These are phyloP conservation scores for Phenganax stokvisi DNA, from an alignment of 92 coral and sea anemone species.

Conservation along the genomic window DNA sequence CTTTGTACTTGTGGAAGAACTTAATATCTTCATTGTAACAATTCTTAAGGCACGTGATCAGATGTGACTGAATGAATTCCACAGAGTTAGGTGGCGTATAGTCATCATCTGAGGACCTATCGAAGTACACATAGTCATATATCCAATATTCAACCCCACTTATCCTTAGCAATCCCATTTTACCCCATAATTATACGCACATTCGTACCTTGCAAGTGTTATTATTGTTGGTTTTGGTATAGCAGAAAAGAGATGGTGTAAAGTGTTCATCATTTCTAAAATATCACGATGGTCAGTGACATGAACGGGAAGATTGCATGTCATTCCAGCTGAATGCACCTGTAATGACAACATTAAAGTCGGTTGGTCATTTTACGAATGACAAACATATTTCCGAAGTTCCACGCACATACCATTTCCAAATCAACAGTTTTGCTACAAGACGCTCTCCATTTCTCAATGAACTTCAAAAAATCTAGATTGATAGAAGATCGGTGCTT, in stretches of 20 bases:
- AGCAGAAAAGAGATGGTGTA: slow-evolving; percentile 41
- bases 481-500: background rate
- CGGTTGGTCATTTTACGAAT: background rate
- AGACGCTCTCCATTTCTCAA: slow-evolving; percentile 25
- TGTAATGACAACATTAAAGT: slow-evolving; percentile 22
- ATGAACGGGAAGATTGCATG: slow-evolving; percentile 83
- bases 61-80: slow-evolving; percentile 61
- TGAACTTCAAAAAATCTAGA: slow-evolving; percentile 15
- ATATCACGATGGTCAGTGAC: slow-evolving; percentile 70
- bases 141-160: slow-evolving; percentile 31
- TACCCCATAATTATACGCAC: background rate
- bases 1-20: slow-evolving; percentile 12
- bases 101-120: slow-evolving; percentile 80
- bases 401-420: slow-evolving; percentile 26
- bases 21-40: slow-evolving; percentile 40
- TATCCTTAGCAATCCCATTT: slow-evolving; percentile 39
- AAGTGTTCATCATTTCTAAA: slow-evolving; percentile 48
- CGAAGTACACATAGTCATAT: background rate
- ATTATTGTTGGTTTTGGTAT: slow-evolving; percentile 70
- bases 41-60: slow-evolving; percentile 44
- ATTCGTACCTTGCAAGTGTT: slow-evolving; percentile 78
- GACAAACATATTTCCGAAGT: background rate
- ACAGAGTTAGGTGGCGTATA: slow-evolving; percentile 79
- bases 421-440: slow-evolving; percentile 19
- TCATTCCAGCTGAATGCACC: slow-evolving; percentile 96